Evolutionary conservation across 37 sponge, comb jelly and placozoan genomes (phyloP), one percentile per base, ranked within the genome.

Genomic region (Tethya wilhelma): DNA sequence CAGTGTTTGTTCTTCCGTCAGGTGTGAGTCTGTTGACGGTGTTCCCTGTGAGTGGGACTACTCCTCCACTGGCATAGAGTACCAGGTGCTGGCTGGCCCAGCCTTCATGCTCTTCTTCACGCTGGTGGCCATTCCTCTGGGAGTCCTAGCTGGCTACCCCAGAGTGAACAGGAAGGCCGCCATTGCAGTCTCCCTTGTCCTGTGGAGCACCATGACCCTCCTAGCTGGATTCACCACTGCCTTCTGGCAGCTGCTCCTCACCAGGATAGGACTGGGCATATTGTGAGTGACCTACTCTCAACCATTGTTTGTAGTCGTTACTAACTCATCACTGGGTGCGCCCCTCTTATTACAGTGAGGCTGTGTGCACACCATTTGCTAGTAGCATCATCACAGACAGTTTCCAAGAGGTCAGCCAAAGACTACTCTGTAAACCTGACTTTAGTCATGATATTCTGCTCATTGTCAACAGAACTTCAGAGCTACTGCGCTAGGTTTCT

Each of bases 351-450:
- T 26, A 14, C 62, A 91, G 93, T 79, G 84, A 88, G 37, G 85
- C 93, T 7, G 85, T 71, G 12, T 92, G 93, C 43, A 92, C 86
- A 53, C 89, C 93, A 38, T 87, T 86, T 67, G 93, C 93, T 19
- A 44, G 75, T 20, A 89, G 93, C 65, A 79, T 92, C 46, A 73
- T 92, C 1, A 56, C 89, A 1, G 93, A 92, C 77, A 74, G 79
- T 56, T 92, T 92, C 57, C 12, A 37, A 7, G 82, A 74, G 76
- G 89, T 84, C 14, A 56, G 74, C 9, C 14, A 49, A 19, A 49
- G 9, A 49, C 53, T 19, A 19, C 14, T 49, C 53, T 49, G 53
- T 14, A 49, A 19, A 14, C 53, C 9, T 49, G 53, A 19, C 11
- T 49, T 49, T 49, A 25, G 9, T 17, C 7, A 25, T 12, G 67